Evolutionary conservation across 2,797 vertebrate species (phyloP), one percentile per base, ranked within the genome.

Genomic region (Neostethus bicornis): DNA sequence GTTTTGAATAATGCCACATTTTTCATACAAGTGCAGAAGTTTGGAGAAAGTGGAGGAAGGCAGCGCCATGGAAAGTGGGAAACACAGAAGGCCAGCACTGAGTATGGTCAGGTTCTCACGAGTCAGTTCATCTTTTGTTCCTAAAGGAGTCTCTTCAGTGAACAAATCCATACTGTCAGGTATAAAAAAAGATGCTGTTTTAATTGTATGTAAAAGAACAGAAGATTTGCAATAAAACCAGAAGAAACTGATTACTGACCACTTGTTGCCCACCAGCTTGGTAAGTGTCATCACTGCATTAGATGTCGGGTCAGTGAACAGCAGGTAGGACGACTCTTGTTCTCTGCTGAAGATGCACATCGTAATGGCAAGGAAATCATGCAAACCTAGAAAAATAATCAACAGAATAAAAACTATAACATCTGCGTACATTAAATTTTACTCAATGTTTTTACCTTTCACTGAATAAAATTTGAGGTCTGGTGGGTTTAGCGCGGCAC

Each of bases 31-130:
- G 42, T 87, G 78, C 53, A 90, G 46, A 52, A 96, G 76, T 4
- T 75, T 32, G 42, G 58, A 59, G 70, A 90, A 77, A 56, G 79
- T 87, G 60, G 80, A 81, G 13, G 81, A 58, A 19, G 94, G 89
- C 68, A 94, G 72, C 45, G 96, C 93, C 88, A 96, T 53, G 47
- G 94, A 92, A 4, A 98, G 95, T 1, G 96, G 95, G 65, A 97
- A 93, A 81, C 94, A 96, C 51, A 99, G 83, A 55, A 99, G 84
- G 76, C 93, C 94, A 87, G 94, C 97, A 81, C 92, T 92, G 77
- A 91, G 68, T 47, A 75, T 16, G 1, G 83, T 79, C 52, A 92
- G 60, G 46, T 73, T 84, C 80, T 52, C 81, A 77, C 45, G 79
- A 71, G 60, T 79, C 49, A 37, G 61, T 62, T 83, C 81, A 61